Conservation (phyloP, 2,888 invertebrate genomes). For the Macrosoma leucophasiata region DNA sequence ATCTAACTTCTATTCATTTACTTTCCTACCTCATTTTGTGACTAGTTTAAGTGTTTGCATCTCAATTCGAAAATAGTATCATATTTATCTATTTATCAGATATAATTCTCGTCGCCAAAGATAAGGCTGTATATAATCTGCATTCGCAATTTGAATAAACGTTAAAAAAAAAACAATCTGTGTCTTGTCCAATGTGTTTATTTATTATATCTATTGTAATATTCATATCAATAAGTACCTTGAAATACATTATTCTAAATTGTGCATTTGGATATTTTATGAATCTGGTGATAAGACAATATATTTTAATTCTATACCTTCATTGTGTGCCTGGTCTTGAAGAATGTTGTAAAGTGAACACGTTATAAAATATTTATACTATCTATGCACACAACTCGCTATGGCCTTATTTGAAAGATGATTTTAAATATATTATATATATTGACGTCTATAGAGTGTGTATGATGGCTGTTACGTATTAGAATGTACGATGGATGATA, state of each 20-base stretch:
- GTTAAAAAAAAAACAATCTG: constrained; percentile 23
- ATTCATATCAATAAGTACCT: constrained; percentile 59
- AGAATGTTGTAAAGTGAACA: constrained; percentile 34
- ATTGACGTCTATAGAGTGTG: constrained; percentile 36
- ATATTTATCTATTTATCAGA: constrained; percentile 37
- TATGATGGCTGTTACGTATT: constrained; percentile 63
- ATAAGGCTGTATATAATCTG: constrained; percentile 53
- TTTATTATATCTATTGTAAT: constrained; percentile 31
- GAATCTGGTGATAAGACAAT: constrained; percentile 55
- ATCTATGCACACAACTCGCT: constrained; percentile 40
- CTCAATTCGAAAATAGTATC: constrained; percentile 37
- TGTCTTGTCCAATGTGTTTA: constrained; percentile 26
- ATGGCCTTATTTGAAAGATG: constrained; percentile 64
- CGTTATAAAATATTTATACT: constrained; percentile 36
- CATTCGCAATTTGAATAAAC: constrained; percentile 35
- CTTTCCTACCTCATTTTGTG: constrained; percentile 69
- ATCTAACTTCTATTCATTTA: constrained; percentile 46
- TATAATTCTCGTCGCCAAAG: constrained; percentile 61
- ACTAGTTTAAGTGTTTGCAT: constrained; percentile 50
- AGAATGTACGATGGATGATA: constrained; percentile 55
- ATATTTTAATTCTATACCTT: constrained; percentile 44
- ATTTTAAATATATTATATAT: constrained; percentile 39
- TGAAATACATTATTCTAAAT: constrained; percentile 25
- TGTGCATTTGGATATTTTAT: constrained; percentile 29
- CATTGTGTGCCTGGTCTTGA: constrained; percentile 47